These are phyloP conservation scores for Drosophila pegasa DNA, from an alignment of 2,888 invertebrate species.

Conservation along the genomic window DNA sequence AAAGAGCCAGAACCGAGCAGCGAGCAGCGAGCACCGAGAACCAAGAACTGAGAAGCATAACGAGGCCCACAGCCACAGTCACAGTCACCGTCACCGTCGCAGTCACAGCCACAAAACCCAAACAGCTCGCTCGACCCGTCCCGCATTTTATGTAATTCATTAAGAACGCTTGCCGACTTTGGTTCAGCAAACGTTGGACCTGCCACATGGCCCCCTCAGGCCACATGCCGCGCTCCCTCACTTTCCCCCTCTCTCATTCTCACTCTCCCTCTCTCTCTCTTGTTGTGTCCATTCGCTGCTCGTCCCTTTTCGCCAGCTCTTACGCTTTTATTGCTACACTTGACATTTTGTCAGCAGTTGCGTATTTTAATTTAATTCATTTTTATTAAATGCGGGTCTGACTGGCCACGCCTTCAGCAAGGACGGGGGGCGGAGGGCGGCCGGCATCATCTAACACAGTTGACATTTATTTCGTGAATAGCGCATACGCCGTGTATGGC, in stretches of 20 bases:
- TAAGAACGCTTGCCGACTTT: constrained; percentile 66
- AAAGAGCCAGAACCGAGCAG: constrained; percentile 48
- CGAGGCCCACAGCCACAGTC: constrained; percentile 15
- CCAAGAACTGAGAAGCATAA: constrained; percentile 18
- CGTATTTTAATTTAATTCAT: constrained; percentile 79
- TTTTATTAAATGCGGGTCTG: constrained; percentile 78
- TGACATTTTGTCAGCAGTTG: constrained; percentile 79
- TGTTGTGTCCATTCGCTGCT: background rate
- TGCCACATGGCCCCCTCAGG: constrained; percentile 12
- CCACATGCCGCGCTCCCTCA: background rate
- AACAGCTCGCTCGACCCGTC: constrained; percentile 39
- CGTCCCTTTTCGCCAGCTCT: constrained; percentile 56
- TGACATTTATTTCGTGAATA: constrained; percentile 79
- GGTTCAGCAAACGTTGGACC: constrained; percentile 37
- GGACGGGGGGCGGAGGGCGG: background rate
- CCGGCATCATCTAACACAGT: constrained; percentile 60
- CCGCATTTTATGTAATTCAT: constrained; percentile 79
- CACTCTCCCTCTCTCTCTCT: background rate
- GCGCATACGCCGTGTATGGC: constrained; percentile 75
- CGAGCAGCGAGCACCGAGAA: background rate
- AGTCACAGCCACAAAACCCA: constrained; percentile 4
- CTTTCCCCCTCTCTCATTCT: background rate
- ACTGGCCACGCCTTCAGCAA: constrained; percentile 10
- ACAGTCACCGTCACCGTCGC: constrained; percentile 3
- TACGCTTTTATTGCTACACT: constrained; percentile 75